Percentiles rank a stretch among this genome's conserved stretches.
Conservation (phyloP, 2,113 vertebrate species). For the Microcebus lehilahytsara region DNA sequence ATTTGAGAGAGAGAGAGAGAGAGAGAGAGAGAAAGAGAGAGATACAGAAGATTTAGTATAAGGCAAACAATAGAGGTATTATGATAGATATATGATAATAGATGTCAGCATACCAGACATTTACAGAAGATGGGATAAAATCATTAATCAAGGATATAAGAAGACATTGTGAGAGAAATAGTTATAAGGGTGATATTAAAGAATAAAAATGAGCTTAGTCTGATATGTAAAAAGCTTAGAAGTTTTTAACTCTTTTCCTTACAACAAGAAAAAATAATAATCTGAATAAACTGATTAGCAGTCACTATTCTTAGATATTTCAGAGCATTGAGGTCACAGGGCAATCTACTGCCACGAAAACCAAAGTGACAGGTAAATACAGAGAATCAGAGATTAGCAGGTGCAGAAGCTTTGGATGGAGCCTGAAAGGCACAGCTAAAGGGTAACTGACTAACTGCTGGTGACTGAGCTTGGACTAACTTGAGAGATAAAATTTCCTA, state of each 20-base stretch:
- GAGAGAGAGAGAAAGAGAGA: too few relatives aligned
- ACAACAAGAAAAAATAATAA: not conserved
- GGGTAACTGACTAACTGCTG: not conserved
- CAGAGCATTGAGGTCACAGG: not conserved
- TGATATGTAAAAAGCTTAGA: not conserved
- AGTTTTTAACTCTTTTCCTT: not conserved
- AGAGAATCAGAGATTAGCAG: not conserved
- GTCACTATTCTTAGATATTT: not conserved
- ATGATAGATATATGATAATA: not conserved
- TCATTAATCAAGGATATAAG: not conserved
- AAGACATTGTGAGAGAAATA: not conserved
- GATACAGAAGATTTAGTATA: not conserved
- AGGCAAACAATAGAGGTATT: not conserved
- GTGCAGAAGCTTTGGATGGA: not conserved
- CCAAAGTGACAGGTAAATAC: not conserved
- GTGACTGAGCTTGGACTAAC: not conserved
- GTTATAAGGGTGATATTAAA: not conserved
- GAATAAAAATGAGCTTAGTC: not conserved
- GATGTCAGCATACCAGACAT: not conserved
- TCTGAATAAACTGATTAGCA: not conserved
- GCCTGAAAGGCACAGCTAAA: not conserved
- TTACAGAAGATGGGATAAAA: not conserved
- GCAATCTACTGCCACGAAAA: not conserved
- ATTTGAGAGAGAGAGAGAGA: not conserved
- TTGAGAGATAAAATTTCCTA: not conserved